Base-by-base conservation (phyloP, 2,888 invertebrate genomes). In the Lycia hirtaria region DNA sequence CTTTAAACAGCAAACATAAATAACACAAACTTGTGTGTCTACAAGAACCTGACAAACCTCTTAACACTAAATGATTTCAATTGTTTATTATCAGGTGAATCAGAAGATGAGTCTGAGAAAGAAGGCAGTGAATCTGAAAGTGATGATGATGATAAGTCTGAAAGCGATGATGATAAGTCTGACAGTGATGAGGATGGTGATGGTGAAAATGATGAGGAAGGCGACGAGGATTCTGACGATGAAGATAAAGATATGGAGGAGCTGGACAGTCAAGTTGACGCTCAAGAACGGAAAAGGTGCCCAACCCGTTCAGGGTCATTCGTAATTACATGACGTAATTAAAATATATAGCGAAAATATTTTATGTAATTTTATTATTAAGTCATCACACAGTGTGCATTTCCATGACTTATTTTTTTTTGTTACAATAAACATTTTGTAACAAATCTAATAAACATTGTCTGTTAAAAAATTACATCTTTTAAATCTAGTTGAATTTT, bases 221-320 rank as follows among this genome's bases (percentile, higher is more conserved):
- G 84, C 5, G 78, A 77, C 0, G 80, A 84, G 4, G 80, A 85
- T 17, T 79, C 83, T 44, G 79, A 82, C 44, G 83, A 77, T 4
- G 80, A 86, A 44, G 59, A 86, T 7, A 17, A 83, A 22, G 83
- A 83, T 5, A 77, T 83, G 24, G 82, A 86, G 49, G 83, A 89
- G 56, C 79, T 72, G 20, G 75, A 79, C 48, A 81, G 80, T 69
- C 77, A 80, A 43, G 73, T 70, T 2, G 68, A 65, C 75, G 76
- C 65, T 64, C 78, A 49, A 40, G 84, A 81, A 37, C 76, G 69
- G 47, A 71, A 81, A 65, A 64, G 82, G 83, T 81, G 1, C 2
- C 2, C 5, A 7, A 12, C 7, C 2, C 6, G 7, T 12, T 6
- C 14, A 32, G 4, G 12, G 12, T 4, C 4, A 12, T 30, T n/a